phyloP scores from a whole-genome alignment of 2,888 invertebrate genomes.

The Drosophila robusta region DNA sequence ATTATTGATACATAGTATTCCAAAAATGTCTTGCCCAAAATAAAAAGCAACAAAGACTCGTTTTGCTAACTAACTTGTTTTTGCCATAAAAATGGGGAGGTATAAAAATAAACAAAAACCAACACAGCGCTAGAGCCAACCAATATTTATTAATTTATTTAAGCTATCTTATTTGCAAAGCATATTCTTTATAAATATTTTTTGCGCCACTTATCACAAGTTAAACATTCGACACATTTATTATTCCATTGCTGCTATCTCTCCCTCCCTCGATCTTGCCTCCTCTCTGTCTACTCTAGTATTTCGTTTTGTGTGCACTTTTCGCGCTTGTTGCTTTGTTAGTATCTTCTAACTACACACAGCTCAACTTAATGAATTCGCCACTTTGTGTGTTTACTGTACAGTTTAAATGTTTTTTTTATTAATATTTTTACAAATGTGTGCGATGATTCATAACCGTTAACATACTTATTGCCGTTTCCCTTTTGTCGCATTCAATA shows the following conservation, averaged over 20 bases:
- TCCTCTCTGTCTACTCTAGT: constrained; percentile 3
- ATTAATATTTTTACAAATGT: constrained; percentile 9
- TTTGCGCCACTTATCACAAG: constrained; percentile 55
- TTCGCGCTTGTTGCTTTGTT: constrained; percentile 35
- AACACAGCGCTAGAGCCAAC: background rate
- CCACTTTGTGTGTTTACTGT: constrained; percentile 22
- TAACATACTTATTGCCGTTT: constrained; percentile 25
- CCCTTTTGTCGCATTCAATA: constrained; percentile 17
- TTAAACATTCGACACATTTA: constrained; percentile 55
- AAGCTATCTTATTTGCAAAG: constrained; percentile 54
- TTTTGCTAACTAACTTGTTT: constrained; percentile 43
- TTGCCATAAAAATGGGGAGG: constrained; percentile 14
- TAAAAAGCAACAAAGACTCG: constrained; percentile 10
- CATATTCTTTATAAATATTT: constrained; percentile 28
- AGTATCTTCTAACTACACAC: constrained; percentile 55
- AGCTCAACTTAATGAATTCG: constrained; percentile 46
- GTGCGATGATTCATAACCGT: constrained; percentile 54
- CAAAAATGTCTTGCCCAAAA: constrained; percentile 14
- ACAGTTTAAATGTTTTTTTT: constrained; percentile 24
- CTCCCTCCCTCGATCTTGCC: constrained; percentile 2
- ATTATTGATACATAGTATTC: too few species aligned
- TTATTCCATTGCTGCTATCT: constrained; percentile 38
- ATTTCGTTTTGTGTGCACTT: constrained; percentile 6
- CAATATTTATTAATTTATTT: constrained; percentile 48
- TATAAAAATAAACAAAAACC: constrained; percentile 1